These are phyloP conservation scores for Sthenelais limicola DNA, from an alignment of 2,888 invertebrate genomes.

Conservation along the genomic window DNA sequence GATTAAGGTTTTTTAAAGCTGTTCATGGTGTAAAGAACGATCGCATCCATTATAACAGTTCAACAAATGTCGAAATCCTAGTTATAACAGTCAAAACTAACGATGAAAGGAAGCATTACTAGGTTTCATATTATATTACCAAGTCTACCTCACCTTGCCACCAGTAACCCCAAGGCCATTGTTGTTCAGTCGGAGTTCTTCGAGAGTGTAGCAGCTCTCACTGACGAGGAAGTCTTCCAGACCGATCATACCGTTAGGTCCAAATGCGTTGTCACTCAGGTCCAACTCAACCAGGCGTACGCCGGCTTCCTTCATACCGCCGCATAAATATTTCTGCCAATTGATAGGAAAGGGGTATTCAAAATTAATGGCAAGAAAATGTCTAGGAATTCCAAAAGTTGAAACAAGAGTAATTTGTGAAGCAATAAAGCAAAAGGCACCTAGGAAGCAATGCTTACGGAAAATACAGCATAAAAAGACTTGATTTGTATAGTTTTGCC, in stretches of 20 bases:
- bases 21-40: no score
- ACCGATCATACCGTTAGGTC: slow-evolving; percentile 72
- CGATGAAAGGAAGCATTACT: no score
- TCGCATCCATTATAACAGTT: no score
- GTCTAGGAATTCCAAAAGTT: not conserved
- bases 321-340: slow-evolving; percentile 81
- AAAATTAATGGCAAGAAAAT: no score
- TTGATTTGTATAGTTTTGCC: no score
- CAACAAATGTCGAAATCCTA: no score
- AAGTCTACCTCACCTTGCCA: slow-evolving; percentile 79
- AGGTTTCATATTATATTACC: no score
- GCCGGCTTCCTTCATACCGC: slow-evolving; percentile 85
- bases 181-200: slow-evolving; percentile 90
- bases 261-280: slow-evolving; percentile 96
- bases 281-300: slow-evolving; percentile 88
- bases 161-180: slow-evolving; percentile 95
- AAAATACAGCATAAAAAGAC: not conserved
- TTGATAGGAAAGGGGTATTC: no score
- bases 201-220: slow-evolving; percentile 85
- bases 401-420: not conserved
- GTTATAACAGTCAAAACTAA: no score
- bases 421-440: not conserved
- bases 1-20: no score
- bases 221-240: slow-evolving; percentile 81
- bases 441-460: not conserved